phyloP scores from a whole-genome alignment of 2,888 invertebrate species.

The Eupithecia exiguata region DNA sequence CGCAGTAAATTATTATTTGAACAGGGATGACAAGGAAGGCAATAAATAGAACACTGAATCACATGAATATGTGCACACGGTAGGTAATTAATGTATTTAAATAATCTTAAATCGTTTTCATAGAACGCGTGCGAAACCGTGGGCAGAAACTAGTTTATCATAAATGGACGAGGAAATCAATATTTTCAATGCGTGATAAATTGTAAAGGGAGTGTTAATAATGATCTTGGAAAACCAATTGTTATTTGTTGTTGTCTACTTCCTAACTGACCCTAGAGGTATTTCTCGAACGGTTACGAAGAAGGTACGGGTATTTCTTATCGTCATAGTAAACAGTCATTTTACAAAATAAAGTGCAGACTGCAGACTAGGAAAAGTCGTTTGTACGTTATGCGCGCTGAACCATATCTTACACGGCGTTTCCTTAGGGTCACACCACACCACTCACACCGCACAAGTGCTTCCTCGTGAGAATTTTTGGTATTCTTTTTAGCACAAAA shows the following conservation, averaged over 20 bases:
- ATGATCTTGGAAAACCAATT: background rate
- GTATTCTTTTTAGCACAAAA: conserved; percentile 48
- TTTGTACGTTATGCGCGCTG: conserved; percentile 71
- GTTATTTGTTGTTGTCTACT: background rate
- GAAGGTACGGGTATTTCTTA: background rate
- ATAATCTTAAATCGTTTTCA: background rate
- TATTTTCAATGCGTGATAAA: background rate
- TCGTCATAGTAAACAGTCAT: background rate
- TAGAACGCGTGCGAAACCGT: background rate
- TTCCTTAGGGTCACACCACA: conserved; percentile 60
- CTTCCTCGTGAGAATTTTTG: conserved; percentile 73
- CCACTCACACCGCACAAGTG: conserved; percentile 49
- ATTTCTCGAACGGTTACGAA: background rate
- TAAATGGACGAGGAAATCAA: background rate
- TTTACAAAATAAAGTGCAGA: conserved; percentile 31
- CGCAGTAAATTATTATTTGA: background rate
- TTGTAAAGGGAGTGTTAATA: background rate
- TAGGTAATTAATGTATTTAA: background rate
- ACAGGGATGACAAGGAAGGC: background rate
- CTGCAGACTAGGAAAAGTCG: conserved; percentile 35
- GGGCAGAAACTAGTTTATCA: background rate
- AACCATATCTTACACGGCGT: conserved; percentile 73
- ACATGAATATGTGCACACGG: background rate
- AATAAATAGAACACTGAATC: background rate
- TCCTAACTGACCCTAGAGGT: background rate